These are phyloP conservation scores for Acanthopagrus latus DNA, from an alignment of 2,797 vertebrate species.

Conservation along the genomic window DNA sequence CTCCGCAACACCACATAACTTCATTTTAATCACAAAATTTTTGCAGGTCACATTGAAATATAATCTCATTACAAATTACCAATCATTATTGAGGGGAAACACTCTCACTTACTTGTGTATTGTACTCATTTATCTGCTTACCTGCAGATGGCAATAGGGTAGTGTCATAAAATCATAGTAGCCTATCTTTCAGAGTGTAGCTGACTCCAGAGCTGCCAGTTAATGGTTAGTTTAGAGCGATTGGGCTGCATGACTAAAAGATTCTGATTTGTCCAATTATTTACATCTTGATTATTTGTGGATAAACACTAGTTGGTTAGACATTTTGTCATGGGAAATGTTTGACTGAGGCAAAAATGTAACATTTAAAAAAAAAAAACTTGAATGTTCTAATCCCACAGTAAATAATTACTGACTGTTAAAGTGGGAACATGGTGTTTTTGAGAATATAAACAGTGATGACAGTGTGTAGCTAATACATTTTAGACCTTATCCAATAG, in stretches of 20 bases:
- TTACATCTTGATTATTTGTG: background rate
- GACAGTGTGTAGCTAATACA: background rate
- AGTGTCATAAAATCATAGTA: background rate
- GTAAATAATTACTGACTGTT: background rate
- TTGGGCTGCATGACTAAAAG: background rate
- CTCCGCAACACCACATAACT: too few species aligned
- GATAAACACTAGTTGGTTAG: background rate
- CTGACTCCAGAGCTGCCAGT: background rate
- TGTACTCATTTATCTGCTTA: slow-evolving; percentile 2
- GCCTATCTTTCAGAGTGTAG: background rate
- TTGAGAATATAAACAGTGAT: background rate
- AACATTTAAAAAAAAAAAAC: background rate
- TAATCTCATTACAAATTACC: background rate
- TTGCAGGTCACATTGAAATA: background rate
- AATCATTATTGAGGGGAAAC: background rate
- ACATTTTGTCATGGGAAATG: background rate
- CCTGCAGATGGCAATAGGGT: background rate
- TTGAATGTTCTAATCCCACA: background rate
- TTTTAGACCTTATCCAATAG: background rate
- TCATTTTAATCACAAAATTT: background rate
- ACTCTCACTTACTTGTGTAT: background rate
- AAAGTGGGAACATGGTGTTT: background rate
- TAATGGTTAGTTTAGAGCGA: background rate
- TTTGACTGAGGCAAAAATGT: background rate
- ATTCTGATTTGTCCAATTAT: background rate